Percentiles rank a stretch among this genome's conserved stretches.
Evolutionary conservation across 2,113 vertebrate species (phyloP).

Genomic region (Oryctolagus cuniculus): mOryCun1.1 NC_091436.1:165089501-165090000

Average conservation of each 20-base stretch:
- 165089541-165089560: not conserved
- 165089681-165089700: not conserved
- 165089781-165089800: no score
- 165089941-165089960: not conserved
- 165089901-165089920: no score
- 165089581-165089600: not conserved
- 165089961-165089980: not conserved
- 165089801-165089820: not conserved
- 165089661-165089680: not conserved
- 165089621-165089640: not conserved
- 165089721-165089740: not conserved
- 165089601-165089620: not conserved
- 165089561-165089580: not conserved
- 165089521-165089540: not conserved
- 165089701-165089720: not conserved
- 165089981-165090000: not conserved
- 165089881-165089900: not conserved
- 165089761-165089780: not conserved
- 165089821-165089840: not conserved
- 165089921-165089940: not conserved
- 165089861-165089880: accelerated
- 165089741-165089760: not conserved
- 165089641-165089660: not conserved
- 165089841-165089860: no score
- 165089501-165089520: not conserved